phyloP scores from a whole-genome alignment of 1,140 invertebrate genomes.

The Brachionus paranguensis region DNA sequence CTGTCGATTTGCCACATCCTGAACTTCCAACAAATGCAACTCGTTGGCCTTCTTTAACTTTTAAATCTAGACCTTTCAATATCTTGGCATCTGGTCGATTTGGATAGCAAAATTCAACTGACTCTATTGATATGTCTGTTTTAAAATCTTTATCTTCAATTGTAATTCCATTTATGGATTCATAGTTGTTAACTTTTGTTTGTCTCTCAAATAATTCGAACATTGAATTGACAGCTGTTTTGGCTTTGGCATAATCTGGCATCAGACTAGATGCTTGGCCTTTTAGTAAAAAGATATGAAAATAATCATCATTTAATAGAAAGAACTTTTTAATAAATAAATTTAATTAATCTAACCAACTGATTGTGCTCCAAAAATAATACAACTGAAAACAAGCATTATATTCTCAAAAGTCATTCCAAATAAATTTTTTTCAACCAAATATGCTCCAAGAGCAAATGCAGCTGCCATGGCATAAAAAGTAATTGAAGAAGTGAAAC shows the following conservation, averaged over 20 bases:
- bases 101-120: slow-evolving; percentile 47
- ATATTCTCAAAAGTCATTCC: slow-evolving; percentile 20
- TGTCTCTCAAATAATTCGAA: slow-evolving; percentile 44
- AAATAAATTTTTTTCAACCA: slow-evolving; percentile 17
- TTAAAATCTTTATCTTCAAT: background rate
- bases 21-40: slow-evolving; percentile 65
- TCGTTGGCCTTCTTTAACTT: slow-evolving; percentile 30
- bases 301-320: background rate
- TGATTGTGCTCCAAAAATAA: slow-evolving; percentile 13
- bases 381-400: slow-evolving; percentile 36
- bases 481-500: slow-evolving; percentile 22
- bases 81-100: slow-evolving; percentile 45
- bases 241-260: slow-evolving; percentile 77
- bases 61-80: background rate
- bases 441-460: slow-evolving; percentile 14
- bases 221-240: slow-evolving; percentile 66
- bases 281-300: background rate
- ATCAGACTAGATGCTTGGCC: slow-evolving; percentile 67
- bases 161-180: background rate
- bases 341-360: background rate
- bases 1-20: slow-evolving; percentile 56
- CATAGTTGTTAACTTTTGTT: slow-evolving; percentile 21
- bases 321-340: no score
- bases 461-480: slow-evolving; percentile 37
- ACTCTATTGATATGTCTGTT: background rate